Conservation (phyloP, 1,140 invertebrate species). For the Zaprionus africanus region DNA sequence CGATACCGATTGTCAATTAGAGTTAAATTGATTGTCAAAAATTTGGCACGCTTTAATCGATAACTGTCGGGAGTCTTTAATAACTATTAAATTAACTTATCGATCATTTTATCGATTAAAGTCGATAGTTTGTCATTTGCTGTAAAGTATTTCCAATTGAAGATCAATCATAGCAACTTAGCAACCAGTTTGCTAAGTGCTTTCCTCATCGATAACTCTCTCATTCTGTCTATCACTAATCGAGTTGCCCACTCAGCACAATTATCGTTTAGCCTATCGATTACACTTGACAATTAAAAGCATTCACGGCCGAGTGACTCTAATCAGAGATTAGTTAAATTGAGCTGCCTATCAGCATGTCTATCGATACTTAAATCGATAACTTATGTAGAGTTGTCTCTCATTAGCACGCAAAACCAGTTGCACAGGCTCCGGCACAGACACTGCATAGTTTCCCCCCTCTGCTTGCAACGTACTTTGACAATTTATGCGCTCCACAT, state of each 20-base stretch:
- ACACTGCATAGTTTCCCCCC: neutral
- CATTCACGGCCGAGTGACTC: neutral
- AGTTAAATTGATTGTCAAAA: no score
- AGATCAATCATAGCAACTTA: neutral
- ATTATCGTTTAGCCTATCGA: constrained; percentile 3
- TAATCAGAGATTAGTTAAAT: constrained; percentile 1
- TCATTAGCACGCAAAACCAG: constrained; percentile 29
- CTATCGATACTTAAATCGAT: constrained; percentile 19
- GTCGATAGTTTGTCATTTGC: no score
- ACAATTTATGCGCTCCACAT: constrained; percentile 50
- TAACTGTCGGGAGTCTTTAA: no score
- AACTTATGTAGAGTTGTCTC: neutral
- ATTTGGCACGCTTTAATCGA: no score
- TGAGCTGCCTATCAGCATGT: constrained; percentile 1
- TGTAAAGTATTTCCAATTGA: neutral
- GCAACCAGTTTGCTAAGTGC: neutral
- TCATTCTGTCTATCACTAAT: neutral
- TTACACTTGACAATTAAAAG: neutral
- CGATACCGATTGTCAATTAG: no score
- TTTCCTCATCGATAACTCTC: neutral
- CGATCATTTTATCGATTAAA: no score
- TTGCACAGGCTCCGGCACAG: neutral
- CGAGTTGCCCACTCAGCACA: neutral
- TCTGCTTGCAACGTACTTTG: constrained; percentile 5
- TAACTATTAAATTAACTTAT: no score